Evolutionary conservation across 2,797 vertebrate species (phyloP), one percentile per base, ranked within the genome.

Genomic region (Onychomys torridus): DNA sequence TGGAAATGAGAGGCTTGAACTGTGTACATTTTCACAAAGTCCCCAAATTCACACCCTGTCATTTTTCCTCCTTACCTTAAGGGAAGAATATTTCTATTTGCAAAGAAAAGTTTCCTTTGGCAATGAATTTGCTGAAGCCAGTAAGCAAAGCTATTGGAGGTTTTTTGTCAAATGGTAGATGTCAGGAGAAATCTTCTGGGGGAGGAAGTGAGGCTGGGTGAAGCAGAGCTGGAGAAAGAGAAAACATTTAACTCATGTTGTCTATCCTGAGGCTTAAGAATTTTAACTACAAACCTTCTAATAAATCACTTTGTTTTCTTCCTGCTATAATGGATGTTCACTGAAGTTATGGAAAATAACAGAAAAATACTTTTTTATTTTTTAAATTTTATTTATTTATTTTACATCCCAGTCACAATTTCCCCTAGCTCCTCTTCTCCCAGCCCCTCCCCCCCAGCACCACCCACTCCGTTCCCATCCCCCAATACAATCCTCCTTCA

Each of bases 231-330:
- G 13, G 40, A 8, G n/a, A 61, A 89, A 96, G 57, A 89, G 57
- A 94, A 89, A 95, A 81, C 34, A 8, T 95, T 89, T 91, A 89
- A 73, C 61, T 94, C 67, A 73, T 21, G 43, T 40, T 78, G 29
- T 91, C 43, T 59, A 63, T 32, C 46, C 49, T 52, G 37, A 71
- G 4, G 1, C 19, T 78, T 63, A 82, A 57, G 29, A 77, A 19
- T 65, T 89, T 46, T 65, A 95, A 61, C 59, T 32, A 69, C 23
- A 82, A 94, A 61, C 11, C 49, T 95, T 81, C 40, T 46, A 89
- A 93, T 92, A 79, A 95, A 79, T 90, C 85, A 57, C 17, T 90
- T 95, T 90, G 27, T n/a, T 94, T 94, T 90, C n/a, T 78, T 90
- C 90, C 16, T 52, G 71, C 23, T 57, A 29, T 85, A 81, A 92